Evolutionary conservation across 2,888 invertebrate genomes (phyloP).

Genomic region (Aporophyla lueneburgensis): DNA sequence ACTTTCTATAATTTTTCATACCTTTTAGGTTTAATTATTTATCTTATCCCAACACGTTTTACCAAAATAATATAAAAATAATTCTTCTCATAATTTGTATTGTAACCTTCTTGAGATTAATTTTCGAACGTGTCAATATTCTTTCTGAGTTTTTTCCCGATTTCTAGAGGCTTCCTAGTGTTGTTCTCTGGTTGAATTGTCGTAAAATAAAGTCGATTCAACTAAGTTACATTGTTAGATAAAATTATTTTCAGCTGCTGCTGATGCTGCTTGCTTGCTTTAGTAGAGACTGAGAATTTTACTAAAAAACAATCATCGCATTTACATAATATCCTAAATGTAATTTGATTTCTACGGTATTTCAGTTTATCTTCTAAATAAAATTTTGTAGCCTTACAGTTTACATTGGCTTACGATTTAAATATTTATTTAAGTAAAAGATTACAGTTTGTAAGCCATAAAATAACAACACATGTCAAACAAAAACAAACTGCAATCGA

Average conservation of each 20-base stretch:
- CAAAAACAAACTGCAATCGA: slow-evolving; percentile 26
- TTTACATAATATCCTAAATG: neutral
- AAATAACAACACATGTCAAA: neutral
- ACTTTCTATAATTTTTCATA: no score
- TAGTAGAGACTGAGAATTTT: neutral
- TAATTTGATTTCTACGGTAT: neutral
- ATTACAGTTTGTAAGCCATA: neutral
- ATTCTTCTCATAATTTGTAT: neutral
- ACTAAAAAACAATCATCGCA: neutral
- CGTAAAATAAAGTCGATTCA: slow-evolving; percentile 17
- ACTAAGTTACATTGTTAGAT: neutral
- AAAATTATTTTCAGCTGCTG: neutral
- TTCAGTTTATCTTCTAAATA: neutral
- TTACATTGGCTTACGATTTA: neutral
- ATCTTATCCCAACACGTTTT: neutral
- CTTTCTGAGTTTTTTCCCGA: slow-evolving; percentile 56
- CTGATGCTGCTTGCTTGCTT: neutral
- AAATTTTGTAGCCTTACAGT: neutral
- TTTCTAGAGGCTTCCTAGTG: slow-evolving; percentile 38
- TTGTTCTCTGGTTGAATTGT: neutral
- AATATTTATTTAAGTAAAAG: no score
- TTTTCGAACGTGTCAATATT: slow-evolving; percentile 60
- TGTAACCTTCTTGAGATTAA: slow-evolving; percentile 34
- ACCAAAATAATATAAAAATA: neutral
- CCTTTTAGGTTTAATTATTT: neutral